Conservation (phyloP, 2,113 vertebrate species). For the Penelope pileata region DNA sequence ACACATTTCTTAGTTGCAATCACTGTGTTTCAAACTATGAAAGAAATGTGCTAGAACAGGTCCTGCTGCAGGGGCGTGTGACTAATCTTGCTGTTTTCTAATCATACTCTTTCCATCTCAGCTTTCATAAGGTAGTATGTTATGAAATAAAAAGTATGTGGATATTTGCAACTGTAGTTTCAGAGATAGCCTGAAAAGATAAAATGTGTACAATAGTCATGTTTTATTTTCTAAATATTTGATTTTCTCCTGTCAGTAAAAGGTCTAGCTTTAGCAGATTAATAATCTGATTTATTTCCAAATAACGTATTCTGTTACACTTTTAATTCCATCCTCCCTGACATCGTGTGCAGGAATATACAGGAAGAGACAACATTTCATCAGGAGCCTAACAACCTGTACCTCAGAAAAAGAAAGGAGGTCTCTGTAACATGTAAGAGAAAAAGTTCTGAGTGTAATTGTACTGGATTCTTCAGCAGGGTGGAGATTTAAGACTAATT, state of each 20-base stretch:
- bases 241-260: not conserved
- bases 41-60: constrained; percentile 62
- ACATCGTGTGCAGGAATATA: not conserved
- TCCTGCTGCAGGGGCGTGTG: constrained; percentile 31
- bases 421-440: not conserved
- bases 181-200: not conserved
- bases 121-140: not conserved
- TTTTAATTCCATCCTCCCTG: not conserved
- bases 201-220: not conserved
- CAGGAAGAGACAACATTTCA: not conserved
- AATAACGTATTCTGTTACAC: not conserved
- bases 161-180: not conserved
- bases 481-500: not conserved
- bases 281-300: not conserved
- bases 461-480: not conserved
- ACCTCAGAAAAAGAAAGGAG: not conserved
- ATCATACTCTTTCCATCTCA: not conserved
- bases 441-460: not conserved
- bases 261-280: not conserved
- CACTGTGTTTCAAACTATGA: constrained; percentile 9
- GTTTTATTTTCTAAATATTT: not conserved
- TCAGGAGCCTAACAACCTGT: not conserved
- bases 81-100: constrained; percentile 36
- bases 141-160: not conserved
- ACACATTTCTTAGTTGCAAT: not conserved